phyloP scores from a whole-genome alignment of 2,888 invertebrate species.

The Branchellion lobata region DNA sequence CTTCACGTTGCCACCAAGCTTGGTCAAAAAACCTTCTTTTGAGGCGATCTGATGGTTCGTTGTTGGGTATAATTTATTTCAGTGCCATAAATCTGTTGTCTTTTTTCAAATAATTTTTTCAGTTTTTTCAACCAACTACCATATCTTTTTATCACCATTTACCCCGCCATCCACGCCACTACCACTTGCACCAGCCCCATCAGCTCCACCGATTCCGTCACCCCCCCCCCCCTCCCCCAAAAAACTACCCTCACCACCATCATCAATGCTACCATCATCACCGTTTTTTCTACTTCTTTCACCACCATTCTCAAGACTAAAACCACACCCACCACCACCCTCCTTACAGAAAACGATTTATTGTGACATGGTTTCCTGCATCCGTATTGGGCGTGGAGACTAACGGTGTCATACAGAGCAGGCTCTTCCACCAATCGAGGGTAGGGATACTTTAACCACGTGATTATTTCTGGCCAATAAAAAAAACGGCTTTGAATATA shows the following conservation, averaged over 20 bases:
- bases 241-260: no score
- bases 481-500: not conserved
- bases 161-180: no score
- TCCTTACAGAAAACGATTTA: not conserved
- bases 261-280: not conserved
- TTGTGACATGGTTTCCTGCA: not conserved
- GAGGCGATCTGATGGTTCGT: conserved; percentile 55
- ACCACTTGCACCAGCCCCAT: no score
- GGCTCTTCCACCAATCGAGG: conserved; percentile 58
- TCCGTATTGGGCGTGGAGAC: conserved; percentile 58
- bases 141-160: no score
- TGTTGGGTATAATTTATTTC: not conserved
- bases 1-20: conserved; percentile 57
- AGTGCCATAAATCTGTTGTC: not conserved
- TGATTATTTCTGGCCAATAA: conserved; percentile 55
- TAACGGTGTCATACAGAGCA: conserved; percentile 57
- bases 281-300: not conserved
- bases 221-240: no score
- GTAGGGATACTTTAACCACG: conserved; percentile 56
- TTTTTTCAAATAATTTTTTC: not conserved
- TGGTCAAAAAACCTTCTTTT: conserved; percentile 59
- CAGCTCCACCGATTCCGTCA: no score
- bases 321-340: not conserved
- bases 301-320: not conserved
- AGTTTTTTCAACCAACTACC: not conserved